Conservation (phyloP, 2,888 invertebrate genomes). For the Bedellia somnulentella region DNA sequence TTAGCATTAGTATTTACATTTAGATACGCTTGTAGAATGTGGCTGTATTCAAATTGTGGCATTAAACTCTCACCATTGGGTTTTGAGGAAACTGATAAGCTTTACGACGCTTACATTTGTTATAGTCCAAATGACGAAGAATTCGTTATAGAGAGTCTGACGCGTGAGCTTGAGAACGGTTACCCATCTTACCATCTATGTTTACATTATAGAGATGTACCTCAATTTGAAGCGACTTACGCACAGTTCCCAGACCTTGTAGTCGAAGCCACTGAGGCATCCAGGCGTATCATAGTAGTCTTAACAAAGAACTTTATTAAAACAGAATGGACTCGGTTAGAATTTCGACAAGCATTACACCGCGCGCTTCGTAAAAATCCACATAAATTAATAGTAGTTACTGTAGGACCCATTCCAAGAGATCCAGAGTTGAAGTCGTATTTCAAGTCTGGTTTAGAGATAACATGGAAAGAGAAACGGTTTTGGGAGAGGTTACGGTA, state of each 20-base stretch:
- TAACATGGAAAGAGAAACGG: conserved; percentile 87
- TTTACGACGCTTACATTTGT: conserved; percentile 91
- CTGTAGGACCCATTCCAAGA: conserved; percentile 76
- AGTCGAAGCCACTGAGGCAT: conserved; percentile 85
- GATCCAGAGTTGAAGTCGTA: conserved; percentile 88
- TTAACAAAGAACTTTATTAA: conserved; percentile 86
- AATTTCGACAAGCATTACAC: conserved; percentile 87
- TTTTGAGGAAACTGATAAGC: conserved; percentile 80
- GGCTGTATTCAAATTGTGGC: conserved; percentile 87
- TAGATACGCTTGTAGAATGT: conserved; percentile 83
- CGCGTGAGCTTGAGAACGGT: conserved; percentile 83
- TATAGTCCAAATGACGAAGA: conserved; percentile 92
- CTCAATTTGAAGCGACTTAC: conserved; percentile 69
- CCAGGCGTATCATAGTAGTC: conserved; percentile 83
- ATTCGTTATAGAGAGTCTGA: conserved; percentile 83
- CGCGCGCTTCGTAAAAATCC: conserved; percentile 82
- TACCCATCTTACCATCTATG: conserved; percentile 80
- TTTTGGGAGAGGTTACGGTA: conserved; percentile 94
- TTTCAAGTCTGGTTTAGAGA: conserved; percentile 82
- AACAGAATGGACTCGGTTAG: conserved; percentile 91
- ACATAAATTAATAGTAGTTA: conserved; percentile 84
- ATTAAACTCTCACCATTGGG: conserved; percentile 76
- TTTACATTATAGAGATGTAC: conserved; percentile 85
- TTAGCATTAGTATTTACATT: conserved; percentile 82
- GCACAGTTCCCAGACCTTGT: conserved; percentile 75